phyloP scores from a whole-genome alignment of 2,888 invertebrate species.

The Phengaris arion region DNA sequence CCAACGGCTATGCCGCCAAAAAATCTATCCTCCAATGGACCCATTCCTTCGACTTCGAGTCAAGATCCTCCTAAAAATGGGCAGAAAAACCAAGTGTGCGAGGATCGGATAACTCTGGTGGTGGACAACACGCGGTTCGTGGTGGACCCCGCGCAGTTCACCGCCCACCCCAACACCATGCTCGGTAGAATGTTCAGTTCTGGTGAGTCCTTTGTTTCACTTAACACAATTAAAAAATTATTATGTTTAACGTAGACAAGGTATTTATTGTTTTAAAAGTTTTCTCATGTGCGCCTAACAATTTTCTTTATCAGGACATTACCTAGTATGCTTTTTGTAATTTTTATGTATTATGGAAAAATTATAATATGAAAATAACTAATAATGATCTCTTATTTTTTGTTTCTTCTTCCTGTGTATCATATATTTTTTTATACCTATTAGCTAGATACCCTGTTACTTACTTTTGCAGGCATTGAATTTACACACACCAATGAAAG shows the following conservation, averaged over 20 bases:
- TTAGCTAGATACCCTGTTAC: too few relatives aligned
- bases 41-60: conserved; percentile 63
- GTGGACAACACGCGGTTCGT: conserved; percentile 95
- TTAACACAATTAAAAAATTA: neutral
- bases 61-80: conserved; percentile 60
- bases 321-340: too few relatives aligned
- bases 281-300: too few relatives aligned
- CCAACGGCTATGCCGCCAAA: conserved; percentile 62
- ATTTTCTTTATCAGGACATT: too few relatives aligned
- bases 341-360: too few relatives aligned
- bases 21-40: conserved; percentile 55
- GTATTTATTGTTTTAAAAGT: too few relatives aligned
- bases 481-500: conserved; percentile 97
- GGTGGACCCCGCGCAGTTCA: conserved; percentile 94
- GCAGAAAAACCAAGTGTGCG: conserved; percentile 68
- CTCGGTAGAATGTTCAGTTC: conserved; percentile 99
- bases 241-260: too few relatives aligned
- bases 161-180: conserved; percentile 98
- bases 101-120: conserved; percentile 93
- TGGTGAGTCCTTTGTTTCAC: conserved; percentile 64
- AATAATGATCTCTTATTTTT: too few relatives aligned
- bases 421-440: too few relatives aligned
- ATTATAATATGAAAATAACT: too few relatives aligned
- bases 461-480: conserved; percentile 82
- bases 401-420: too few relatives aligned